Evolutionary conservation across 2,888 invertebrate genomes (phyloP).

Genomic region (Blera fallax): DNA sequence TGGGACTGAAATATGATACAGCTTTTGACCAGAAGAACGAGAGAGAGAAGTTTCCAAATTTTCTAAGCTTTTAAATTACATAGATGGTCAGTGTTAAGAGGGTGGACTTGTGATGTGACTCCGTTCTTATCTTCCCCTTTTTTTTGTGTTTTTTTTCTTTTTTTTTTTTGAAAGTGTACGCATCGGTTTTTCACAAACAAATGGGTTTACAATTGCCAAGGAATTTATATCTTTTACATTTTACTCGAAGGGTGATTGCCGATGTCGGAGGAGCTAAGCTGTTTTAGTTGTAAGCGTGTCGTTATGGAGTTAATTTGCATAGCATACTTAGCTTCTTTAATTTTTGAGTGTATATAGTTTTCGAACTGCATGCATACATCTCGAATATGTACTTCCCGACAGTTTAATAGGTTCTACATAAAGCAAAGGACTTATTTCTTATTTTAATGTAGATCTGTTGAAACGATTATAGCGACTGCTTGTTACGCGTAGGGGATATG

Average conservation of each 20-base stretch:
- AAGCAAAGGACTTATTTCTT: no score
- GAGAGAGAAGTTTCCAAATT: conserved; percentile 43
- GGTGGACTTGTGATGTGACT: conserved; percentile 58
- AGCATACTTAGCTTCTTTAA: neutral
- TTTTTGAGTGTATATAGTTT: no score
- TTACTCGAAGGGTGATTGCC: conserved; percentile 14
- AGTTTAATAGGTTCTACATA: no score
- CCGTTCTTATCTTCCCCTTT: conserved; percentile 61
- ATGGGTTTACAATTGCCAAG: conserved; percentile 67
- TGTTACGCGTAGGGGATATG: neutral
- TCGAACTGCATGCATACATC: neutral
- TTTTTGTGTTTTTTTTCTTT: conserved; percentile 19
- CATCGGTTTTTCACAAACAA: conserved; percentile 65
- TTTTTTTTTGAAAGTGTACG: conserved; percentile 32
- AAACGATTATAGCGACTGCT: neutral
- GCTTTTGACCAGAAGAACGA: conserved; percentile 68
- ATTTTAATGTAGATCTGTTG: neutral
- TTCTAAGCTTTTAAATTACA: conserved; percentile 72
- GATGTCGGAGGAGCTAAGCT: conserved; percentile 5
- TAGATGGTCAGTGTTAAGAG: conserved; percentile 67
- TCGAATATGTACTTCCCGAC: no score
- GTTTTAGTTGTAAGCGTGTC: neutral
- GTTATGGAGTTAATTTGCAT: conserved; percentile 5
- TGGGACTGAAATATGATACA: conserved; percentile 69
- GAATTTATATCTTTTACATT: conserved; percentile 57